Evolutionary conservation across 1,140 invertebrate species (phyloP).

Genomic region (Microplitis mediator): DNA sequence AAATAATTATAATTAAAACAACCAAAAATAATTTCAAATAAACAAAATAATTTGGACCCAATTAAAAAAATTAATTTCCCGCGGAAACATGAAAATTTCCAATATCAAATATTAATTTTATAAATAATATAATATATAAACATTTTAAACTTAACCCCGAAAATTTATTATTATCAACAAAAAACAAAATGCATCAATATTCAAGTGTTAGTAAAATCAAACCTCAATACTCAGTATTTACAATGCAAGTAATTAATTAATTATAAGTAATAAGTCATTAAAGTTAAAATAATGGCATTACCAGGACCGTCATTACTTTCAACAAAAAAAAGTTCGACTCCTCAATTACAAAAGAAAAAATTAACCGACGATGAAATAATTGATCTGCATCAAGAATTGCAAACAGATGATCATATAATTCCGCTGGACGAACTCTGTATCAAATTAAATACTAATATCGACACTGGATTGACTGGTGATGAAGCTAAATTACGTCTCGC

Average conservation of each 20-base stretch:
- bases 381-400: conserved; percentile 51
- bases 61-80: no score
- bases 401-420: conserved; percentile 52
- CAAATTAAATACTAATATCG: conserved; percentile 57
- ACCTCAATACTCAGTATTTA: background rate
- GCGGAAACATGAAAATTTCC: no score
- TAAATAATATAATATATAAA: background rate
- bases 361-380: conserved; percentile 46
- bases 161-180: background rate
- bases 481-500: conserved; percentile 62
- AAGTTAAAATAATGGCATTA: conserved; percentile 8
- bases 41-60: no score
- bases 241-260: background rate
- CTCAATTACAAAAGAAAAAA: conserved; percentile 37
- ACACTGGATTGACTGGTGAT: conserved; percentile 65
- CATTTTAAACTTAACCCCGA: background rate
- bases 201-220: background rate
- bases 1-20: no score
- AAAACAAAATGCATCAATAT: background rate
- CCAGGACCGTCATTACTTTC: conserved; percentile 11
- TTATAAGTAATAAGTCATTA: background rate
- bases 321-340: conserved; percentile 14
- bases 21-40: no score
- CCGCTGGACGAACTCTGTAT: conserved; percentile 43
- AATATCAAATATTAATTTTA: no score